Evolutionary conservation across 2,113 vertebrate species (phyloP).

Genomic region (Chionodraco myersi): DNA sequence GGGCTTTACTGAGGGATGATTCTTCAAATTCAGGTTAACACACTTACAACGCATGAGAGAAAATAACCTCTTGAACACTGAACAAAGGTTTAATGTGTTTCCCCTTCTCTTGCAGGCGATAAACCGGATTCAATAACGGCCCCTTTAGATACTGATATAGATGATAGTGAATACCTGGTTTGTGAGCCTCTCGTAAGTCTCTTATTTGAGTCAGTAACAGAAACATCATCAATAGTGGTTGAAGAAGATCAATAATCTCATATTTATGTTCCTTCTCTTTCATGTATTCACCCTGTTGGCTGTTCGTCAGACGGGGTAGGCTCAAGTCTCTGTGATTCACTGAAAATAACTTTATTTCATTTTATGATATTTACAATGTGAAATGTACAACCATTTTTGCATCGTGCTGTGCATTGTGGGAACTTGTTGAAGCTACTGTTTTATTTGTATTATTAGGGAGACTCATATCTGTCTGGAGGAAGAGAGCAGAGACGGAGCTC

Average conservation of each 20-base stretch:
- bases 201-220: background rate
- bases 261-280: background rate
- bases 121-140: background rate
- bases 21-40: slow-evolving; percentile 58
- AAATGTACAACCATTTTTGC: no score
- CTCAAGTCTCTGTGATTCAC: background rate
- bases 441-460: no score
- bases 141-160: slow-evolving; percentile 67
- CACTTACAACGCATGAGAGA: background rate
- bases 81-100: background rate
- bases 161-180: slow-evolving; percentile 21
- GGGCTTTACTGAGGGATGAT: background rate
- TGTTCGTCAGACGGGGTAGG: slow-evolving; percentile 41
- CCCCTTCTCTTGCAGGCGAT: slow-evolving; percentile 15
- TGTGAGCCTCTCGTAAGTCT: slow-evolving; percentile 36
- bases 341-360: background rate
- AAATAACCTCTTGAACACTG: background rate
- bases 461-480: no score
- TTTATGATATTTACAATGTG: background rate
- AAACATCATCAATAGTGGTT: background rate
- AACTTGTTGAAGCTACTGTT: no score
- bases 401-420: no score
- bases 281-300: background rate
- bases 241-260: slow-evolving; percentile 2
- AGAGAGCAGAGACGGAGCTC: background rate